A percentile compares a stretch with the other conserved stretches of the same genome.
Evolutionary conservation across 1,140 invertebrate species (phyloP).

Genomic region (Papilio glaucus): DNA sequence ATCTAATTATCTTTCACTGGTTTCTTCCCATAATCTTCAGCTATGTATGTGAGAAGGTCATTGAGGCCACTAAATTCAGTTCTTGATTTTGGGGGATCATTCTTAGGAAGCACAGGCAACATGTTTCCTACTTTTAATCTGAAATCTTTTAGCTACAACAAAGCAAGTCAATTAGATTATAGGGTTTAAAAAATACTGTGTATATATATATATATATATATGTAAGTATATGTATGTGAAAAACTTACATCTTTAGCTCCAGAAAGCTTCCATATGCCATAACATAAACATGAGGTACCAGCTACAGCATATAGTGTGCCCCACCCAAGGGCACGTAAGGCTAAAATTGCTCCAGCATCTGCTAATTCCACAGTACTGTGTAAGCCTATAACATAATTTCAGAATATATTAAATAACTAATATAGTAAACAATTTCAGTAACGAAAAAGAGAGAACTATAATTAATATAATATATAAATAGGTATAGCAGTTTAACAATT

Average conservation of each 20-base stretch:
- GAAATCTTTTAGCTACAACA: conserved; percentile 88
- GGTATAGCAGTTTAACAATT: no score
- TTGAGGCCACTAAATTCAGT: conserved; percentile 94
- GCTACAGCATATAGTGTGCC: conserved; percentile 93
- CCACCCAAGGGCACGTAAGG: conserved; percentile 92
- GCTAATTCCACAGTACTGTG: conserved; percentile 80
- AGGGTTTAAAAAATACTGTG: no score
- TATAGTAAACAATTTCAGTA: no score
- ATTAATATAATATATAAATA: no score
- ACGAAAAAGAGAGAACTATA: no score
- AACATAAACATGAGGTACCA: conserved; percentile 92
- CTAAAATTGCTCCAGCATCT: conserved; percentile 91
- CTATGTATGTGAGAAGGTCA: conserved; percentile 91
- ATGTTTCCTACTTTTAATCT: conserved; percentile 87
- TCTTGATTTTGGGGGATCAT: conserved; percentile 91
- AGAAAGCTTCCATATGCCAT: conserved; percentile 94
- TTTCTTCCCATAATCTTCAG: conserved; percentile 82
- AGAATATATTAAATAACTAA: not conserved
- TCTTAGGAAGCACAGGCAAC: conserved; percentile 91
- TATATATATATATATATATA: no score
- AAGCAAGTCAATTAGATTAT: conserved; percentile 40
- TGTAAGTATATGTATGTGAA: not conserved
- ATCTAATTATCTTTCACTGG: conserved; percentile 43
- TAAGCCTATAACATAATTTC: conserved; percentile 69
- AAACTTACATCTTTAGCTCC: conserved; percentile 89